phyloP scores from a whole-genome alignment of 2,888 invertebrate species.

The Cryptocheilus praepositus region DNA sequence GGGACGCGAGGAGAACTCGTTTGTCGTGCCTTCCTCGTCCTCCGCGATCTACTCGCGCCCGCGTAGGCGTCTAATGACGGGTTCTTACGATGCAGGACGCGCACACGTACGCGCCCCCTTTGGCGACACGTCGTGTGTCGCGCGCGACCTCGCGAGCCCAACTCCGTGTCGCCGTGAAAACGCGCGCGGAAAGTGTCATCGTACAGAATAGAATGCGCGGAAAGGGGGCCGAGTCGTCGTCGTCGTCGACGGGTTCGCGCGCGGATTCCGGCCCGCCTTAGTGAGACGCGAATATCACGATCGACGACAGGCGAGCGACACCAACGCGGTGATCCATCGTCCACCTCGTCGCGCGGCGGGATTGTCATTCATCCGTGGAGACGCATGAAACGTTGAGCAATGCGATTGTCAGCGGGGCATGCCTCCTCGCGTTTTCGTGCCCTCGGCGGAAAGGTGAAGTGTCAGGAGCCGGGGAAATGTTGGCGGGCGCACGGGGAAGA shows the following conservation, averaged over 20 bases:
- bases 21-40: constrained; percentile 27
- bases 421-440: too few species aligned
- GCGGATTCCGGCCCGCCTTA: constrained; percentile 51
- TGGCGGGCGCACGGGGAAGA: too few species aligned
- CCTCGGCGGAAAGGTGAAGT: too few species aligned
- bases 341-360: background rate
- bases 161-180: constrained; percentile 36
- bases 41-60: constrained; percentile 33
- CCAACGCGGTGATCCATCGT: constrained; percentile 29
- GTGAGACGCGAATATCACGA: constrained; percentile 47
- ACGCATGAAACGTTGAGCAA: too few species aligned
- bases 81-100: constrained; percentile 46
- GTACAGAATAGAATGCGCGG: constrained; percentile 53
- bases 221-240: constrained; percentile 18
- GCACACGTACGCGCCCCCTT: constrained; percentile 41
- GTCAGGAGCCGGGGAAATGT: too few species aligned
- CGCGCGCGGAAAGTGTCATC: constrained; percentile 45
- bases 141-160: background rate
- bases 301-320: constrained; percentile 54
- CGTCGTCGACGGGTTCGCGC: constrained; percentile 30
- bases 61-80: constrained; percentile 71
- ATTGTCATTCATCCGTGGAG: too few species aligned
- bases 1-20: constrained; percentile 16
- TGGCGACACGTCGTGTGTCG: constrained; percentile 28
- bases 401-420: too few species aligned